Evolutionary conservation across 1,140 invertebrate genomes (phyloP).

Genomic region (Bombus breviceps): DNA sequence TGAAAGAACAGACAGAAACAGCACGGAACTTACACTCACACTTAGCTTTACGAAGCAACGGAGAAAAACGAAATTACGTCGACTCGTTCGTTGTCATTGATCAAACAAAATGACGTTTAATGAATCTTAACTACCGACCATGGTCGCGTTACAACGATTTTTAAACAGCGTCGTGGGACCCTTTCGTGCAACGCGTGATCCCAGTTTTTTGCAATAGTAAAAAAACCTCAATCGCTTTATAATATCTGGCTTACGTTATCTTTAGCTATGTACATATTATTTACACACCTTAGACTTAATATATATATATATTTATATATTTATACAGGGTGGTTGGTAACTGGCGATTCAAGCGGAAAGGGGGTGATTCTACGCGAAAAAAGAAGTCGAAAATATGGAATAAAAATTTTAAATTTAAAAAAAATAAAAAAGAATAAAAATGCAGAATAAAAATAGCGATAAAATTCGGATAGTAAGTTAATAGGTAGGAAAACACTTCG

Average conservation of each 20-base stretch:
- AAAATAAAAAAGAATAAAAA: too few species aligned
- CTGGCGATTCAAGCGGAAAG: too few species aligned
- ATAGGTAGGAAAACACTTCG: too few species aligned
- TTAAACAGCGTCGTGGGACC: conserved; percentile 6
- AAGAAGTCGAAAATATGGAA: too few species aligned
- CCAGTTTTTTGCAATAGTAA: conserved; percentile 50
- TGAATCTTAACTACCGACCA: not conserved
- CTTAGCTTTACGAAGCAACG: not conserved
- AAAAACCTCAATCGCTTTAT: conserved; percentile 53
- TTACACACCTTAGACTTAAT: conserved; percentile 63
- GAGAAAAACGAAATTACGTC: not conserved
- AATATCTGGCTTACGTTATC: conserved; percentile 49
- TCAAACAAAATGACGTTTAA: conserved; percentile 24
- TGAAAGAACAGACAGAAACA: not conserved
- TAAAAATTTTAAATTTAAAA: too few species aligned
- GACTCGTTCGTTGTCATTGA: conserved; percentile 36
- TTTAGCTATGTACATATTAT: conserved; percentile 68
- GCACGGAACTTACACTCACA: not conserved
- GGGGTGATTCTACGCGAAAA: too few species aligned
- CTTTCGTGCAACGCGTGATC: conserved; percentile 8
- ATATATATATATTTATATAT: not conserved
- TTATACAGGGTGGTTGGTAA: too few species aligned
- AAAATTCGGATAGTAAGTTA: too few species aligned
- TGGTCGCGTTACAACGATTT: not conserved
- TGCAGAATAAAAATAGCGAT: too few species aligned